Evolutionary conservation across 2,888 invertebrate genomes (phyloP), one percentile per base, ranked within the genome.

Genomic region (Eudemis profundana): DNA sequence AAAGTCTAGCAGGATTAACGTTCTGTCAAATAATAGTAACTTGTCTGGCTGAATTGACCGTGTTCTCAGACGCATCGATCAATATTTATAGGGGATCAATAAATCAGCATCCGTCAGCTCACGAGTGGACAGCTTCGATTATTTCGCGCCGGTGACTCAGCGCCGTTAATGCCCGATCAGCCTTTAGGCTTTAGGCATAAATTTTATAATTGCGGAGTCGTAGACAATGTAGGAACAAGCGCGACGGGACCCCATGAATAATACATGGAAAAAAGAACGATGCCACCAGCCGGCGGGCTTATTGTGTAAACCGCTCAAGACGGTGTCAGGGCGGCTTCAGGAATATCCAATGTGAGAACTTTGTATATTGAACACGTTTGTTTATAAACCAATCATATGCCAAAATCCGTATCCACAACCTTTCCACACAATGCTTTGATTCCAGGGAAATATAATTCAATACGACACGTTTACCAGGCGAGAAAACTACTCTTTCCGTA

Each of bases 181-280:
- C 89, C 90, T 85, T 82, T 86, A 89, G 90, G 85, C 83, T 82
- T 82, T 74, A 83, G 82, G 84, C 84, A 90, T 89, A 90, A 86
- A 88, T 89, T 83, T 86, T 79, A 83, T 90, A 89, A 90, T 90
- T 90, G 85, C 85, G 82, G 81, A 83, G 82, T 81, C 84, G 86
- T 89, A 89, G 88, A 90, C 89, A 89, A 89, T 89, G 81, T 83
- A 82, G 83, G 82, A 86, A 87, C 86, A 88, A 86, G 84, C 87
- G 82, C 85, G 84, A 78, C 81, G 79, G 78, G 65, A 78, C 74
- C 75, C 73, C 75, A 87, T 91, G 88, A 89, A 91, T 91, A 87
- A 91, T 81, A 80, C 86, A 89, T 86, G 77, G 46, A 38, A 47
- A 81, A 81, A 83, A 86, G 85, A 85, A 69, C 78, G 79, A 84